phyloP scores from a whole-genome alignment of 2,888 invertebrate genomes.

The Dryocosmus kuriphilus region DNA sequence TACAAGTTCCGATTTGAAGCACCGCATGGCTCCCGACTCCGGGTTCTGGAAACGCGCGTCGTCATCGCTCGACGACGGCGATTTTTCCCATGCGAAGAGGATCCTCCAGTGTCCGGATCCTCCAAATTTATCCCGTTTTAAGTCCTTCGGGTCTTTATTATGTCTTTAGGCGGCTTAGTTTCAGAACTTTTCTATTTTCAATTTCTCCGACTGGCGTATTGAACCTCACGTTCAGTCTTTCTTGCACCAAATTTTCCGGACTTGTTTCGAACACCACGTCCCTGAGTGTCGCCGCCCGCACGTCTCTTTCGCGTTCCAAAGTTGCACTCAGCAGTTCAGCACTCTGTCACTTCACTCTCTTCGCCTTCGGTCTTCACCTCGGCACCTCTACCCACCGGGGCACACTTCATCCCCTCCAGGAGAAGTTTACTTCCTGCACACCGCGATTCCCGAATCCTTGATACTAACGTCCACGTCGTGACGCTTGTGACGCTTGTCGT shows the following conservation, averaged over 20 bases:
- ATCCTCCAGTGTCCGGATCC: conserved; percentile 38
- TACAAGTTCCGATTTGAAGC: conserved; percentile 60
- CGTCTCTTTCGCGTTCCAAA: conserved; percentile 56
- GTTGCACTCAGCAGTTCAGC: conserved; percentile 51
- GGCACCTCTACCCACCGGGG: conserved; percentile 48
- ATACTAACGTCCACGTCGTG: conserved; percentile 45
- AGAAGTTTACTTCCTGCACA: conserved; percentile 41
- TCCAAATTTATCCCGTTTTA: conserved; percentile 43
- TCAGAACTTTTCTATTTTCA: conserved; percentile 38
- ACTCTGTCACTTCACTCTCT: conserved; percentile 64
- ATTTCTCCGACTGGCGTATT: conserved; percentile 47
- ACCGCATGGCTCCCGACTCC: conserved; percentile 66
- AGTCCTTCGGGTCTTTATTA: conserved; percentile 43
- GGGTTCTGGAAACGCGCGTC: conserved; percentile 62
- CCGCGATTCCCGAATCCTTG: conserved; percentile 40
- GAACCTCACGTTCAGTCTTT: conserved; percentile 31
- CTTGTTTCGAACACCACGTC: conserved; percentile 24
- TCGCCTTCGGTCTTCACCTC: conserved; percentile 54
- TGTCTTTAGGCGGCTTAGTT: conserved; percentile 41
- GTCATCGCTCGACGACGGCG: conserved; percentile 63
- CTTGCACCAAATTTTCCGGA: neutral
- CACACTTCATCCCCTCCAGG: conserved; percentile 41
- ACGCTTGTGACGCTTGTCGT: conserved; percentile 48
- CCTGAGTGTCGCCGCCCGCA: conserved; percentile 49
- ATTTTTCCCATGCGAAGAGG: conserved; percentile 22